Evolutionary conservation across 2,113 vertebrate genomes (phyloP).

Genomic region (Hippoglossus stenolepis): DNA sequence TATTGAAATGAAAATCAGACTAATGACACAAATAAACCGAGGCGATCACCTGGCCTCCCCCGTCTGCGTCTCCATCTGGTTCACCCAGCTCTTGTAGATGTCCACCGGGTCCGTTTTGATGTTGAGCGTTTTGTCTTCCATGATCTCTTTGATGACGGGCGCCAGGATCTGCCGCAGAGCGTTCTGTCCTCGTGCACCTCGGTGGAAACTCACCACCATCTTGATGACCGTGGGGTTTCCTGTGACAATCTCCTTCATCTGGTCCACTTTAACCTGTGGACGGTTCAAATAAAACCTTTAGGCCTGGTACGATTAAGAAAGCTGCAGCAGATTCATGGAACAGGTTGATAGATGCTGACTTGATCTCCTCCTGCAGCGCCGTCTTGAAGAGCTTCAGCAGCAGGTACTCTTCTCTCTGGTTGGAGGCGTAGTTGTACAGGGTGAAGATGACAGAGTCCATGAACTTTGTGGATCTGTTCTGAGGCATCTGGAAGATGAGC

Average conservation of each 20-base stretch:
- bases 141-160: conserved; percentile 97
- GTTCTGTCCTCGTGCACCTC: conserved; percentile 95
- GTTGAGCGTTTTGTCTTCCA: conserved; percentile 96
- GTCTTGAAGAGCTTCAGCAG: conserved; percentile 96
- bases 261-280: conserved; percentile 93
- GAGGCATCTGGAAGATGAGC: conserved; percentile 99
- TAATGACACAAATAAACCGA: not conserved
- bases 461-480: conserved; percentile 99
- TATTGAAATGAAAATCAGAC: too few relatives aligned
- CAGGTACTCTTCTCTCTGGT: conserved; percentile 96
- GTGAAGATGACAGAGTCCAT: conserved; percentile 99
- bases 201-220: conserved; percentile 99
- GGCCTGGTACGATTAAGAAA: too few relatives aligned
- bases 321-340: too few relatives aligned
- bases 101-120: conserved; percentile 98
- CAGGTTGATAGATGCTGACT: conserved; percentile 77
- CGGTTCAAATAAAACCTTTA: too few relatives aligned
- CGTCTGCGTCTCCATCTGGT: conserved; percentile 98
- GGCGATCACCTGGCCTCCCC: conserved; percentile 92
- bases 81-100: conserved; percentile 98
- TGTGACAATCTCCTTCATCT: conserved; percentile 97
- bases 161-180: conserved; percentile 94
- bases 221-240: conserved; percentile 98
- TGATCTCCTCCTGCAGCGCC: conserved; percentile 96
- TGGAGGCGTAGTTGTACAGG: conserved; percentile 97